Percentiles rank a stretch among this genome's conserved stretches.
Evolutionary conservation across 2,888 invertebrate species (phyloP).

Genomic region (Clepsis dumicolana): DNA sequence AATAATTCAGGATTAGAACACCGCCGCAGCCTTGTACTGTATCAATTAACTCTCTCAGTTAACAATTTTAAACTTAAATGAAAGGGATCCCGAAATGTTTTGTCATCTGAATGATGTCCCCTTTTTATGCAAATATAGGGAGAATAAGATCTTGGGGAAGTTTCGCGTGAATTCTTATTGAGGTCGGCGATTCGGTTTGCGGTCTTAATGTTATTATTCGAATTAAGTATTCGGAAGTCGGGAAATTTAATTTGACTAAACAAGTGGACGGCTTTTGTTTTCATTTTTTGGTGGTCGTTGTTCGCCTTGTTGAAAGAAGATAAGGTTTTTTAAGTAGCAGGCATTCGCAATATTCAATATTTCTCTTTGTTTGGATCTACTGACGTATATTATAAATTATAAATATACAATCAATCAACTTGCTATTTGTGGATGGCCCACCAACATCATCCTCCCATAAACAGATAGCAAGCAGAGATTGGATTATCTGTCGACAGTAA

Average conservation of each 20-base stretch:
- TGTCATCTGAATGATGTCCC: slow-evolving; percentile 76
- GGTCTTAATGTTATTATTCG: slow-evolving; percentile 75
- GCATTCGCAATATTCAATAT: no score
- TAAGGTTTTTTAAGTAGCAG: neutral
- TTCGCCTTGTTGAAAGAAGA: neutral
- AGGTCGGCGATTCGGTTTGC: slow-evolving; percentile 67
- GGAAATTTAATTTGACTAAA: slow-evolving; percentile 70
- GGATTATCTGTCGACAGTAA: no score
- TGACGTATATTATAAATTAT: no score
- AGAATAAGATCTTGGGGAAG: slow-evolving; percentile 51
- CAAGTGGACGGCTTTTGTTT: slow-evolving; percentile 55
- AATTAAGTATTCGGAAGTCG: slow-evolving; percentile 74
- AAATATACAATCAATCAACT: no score
- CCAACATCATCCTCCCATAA: no score
- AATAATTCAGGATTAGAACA: slow-evolving; percentile 71
- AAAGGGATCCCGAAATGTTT: slow-evolving; percentile 77
- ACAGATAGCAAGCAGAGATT: no score
- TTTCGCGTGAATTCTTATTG: slow-evolving; percentile 68
- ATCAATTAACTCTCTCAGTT: slow-evolving; percentile 72
- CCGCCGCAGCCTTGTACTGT: slow-evolving; percentile 57
- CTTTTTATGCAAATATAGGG: slow-evolving; percentile 79
- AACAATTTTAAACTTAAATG: slow-evolving; percentile 82
- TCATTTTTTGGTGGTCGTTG: slow-evolving; percentile 41
- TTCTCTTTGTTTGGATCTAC: no score
- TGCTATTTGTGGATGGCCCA: no score